These are phyloP conservation scores for Caenorhabditis becei DNA, from an alignment of 2,888 invertebrate genomes.

Conservation along the genomic window DNA sequence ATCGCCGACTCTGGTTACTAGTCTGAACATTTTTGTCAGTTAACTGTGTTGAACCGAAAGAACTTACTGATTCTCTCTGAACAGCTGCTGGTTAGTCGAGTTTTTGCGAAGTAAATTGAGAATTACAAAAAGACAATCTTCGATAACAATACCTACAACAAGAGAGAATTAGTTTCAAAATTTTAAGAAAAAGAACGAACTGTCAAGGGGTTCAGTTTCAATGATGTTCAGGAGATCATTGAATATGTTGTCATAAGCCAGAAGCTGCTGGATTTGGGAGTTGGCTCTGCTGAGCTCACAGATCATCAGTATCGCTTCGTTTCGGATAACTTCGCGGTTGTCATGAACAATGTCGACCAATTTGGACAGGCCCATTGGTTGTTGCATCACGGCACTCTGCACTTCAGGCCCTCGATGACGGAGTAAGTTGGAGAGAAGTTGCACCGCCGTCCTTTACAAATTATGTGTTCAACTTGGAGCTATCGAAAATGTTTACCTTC, in stretches of 20 bases:
- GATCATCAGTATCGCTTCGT: slow-evolving; percentile 89
- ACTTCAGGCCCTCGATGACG: slow-evolving; percentile 87
- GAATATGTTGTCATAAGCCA: slow-evolving; percentile 99
- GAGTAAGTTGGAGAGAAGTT: slow-evolving; percentile 90
- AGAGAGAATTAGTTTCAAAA: not conserved
- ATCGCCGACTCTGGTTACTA: slow-evolving; percentile 89
- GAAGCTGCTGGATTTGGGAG: slow-evolving; percentile 93
- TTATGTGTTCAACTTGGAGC: not conserved
- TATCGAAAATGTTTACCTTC: slow-evolving; percentile 70
- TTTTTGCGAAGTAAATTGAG: slow-evolving; percentile 95
- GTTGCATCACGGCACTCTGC: slow-evolving; percentile 84
- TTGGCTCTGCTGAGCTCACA: slow-evolving; percentile 95
- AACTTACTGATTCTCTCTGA: slow-evolving; percentile 87
- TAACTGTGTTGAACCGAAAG: not conserved
- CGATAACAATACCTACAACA: slow-evolving; percentile 89
- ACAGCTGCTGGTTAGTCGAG: slow-evolving; percentile 97
- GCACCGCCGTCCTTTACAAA: slow-evolving; percentile 65
- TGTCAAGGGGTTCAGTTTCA: slow-evolving; percentile 89
- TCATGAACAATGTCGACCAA: slow-evolving; percentile 96
- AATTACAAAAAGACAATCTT: slow-evolving; percentile 95
- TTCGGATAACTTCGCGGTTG: slow-evolving; percentile 85
- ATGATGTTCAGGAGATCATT: slow-evolving; percentile 95
- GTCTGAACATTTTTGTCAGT: slow-evolving; percentile 84
- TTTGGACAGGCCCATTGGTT: slow-evolving; percentile 93
- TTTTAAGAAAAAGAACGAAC: slow-evolving; percentile 84